phyloP scores from a whole-genome alignment of 2,888 invertebrate genomes.

The Pollenia angustigena region DNA sequence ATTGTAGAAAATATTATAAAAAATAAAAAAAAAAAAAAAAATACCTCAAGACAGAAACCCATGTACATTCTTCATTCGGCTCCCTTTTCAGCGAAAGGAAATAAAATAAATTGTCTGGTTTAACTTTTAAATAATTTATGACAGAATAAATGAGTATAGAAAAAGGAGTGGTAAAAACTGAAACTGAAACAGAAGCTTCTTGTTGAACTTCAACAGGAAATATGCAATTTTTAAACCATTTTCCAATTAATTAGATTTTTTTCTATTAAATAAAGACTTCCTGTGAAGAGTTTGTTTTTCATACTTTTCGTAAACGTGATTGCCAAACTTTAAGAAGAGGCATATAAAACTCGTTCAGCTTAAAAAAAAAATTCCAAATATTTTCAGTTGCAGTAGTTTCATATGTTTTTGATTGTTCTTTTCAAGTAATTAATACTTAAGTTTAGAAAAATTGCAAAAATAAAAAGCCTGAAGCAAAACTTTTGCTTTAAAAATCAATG shows the following conservation, averaged over 20 bases:
- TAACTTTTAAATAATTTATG: background rate
- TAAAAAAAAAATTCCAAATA: background rate
- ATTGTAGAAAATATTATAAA: background rate
- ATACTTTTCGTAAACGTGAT: background rate
- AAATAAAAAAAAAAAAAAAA: background rate
- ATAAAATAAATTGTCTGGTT: conserved; percentile 38
- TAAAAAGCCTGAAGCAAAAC: background rate
- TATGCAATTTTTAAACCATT: conserved; percentile 41
- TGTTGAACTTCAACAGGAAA: background rate
- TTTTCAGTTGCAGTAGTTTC: background rate
- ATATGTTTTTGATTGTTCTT: conserved; percentile 26
- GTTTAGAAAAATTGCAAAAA: background rate
- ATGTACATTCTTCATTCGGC: background rate
- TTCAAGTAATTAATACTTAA: conserved; percentile 36
- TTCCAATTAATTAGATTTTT: conserved; percentile 60
- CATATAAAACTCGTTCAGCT: conserved; percentile 26
- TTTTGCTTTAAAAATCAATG: background rate
- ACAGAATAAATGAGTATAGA: too few relatives aligned
- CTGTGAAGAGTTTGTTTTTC: background rate
- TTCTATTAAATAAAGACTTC: background rate
- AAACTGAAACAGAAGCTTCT: background rate
- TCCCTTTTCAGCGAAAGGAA: conserved; percentile 12
- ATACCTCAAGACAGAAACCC: too few relatives aligned
- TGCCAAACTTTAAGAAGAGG: background rate
- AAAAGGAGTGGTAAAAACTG: too few relatives aligned